Base-by-base conservation (phyloP, 2,113 vertebrate species). In the Crotalus horridus region DNA sequence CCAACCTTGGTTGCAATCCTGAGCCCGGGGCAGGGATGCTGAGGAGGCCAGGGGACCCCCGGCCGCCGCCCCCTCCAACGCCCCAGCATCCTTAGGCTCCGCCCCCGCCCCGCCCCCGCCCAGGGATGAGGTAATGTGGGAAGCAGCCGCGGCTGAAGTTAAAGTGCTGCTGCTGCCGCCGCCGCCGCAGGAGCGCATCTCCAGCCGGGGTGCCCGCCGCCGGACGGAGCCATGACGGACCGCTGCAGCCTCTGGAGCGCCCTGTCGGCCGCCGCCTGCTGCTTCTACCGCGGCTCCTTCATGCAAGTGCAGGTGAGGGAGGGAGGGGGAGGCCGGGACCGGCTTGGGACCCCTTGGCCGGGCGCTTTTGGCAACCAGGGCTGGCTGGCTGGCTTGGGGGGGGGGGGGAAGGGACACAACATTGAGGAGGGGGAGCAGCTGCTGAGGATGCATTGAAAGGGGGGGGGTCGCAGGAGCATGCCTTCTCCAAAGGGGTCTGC, bases 181-280 rank as follows among this genome's bases (percentile, higher is more conserved):
- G 92, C 20, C 20, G 53, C 54, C 56, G 15, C 56, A 11, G 48
- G 56, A 55, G 59, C n/a, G 13, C 21, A 8, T 90, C 59, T 69
- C 92, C 90, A 93, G 94, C 95, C 48, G 43, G 94, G 93, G 55
- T 33, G 64, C 12, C 64, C 93, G 92, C 12, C 12, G 87, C 39
- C 51, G 88, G 55, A 29, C 93, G 69, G 85, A 93, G 85, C 96
- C 97, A 99, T 99, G 99, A 99, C 99, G 86, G 99, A 99, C 96
- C 97, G 99, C 92, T 99, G 99, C 97, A 99, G 99, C 97, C 98
- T 99, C 95, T 99, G 99, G 99, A 99, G 99, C 93, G 99, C 99
- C 99, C 89, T 99, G 96, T 99, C 99, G 51, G 99, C 99, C 15
- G 99, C 99, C 69, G 99, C 99, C 86, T 99, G 99, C 98, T 99